Base-by-base conservation (phyloP, 2,888 invertebrate species). In the Sussaba pulchella region DNA sequence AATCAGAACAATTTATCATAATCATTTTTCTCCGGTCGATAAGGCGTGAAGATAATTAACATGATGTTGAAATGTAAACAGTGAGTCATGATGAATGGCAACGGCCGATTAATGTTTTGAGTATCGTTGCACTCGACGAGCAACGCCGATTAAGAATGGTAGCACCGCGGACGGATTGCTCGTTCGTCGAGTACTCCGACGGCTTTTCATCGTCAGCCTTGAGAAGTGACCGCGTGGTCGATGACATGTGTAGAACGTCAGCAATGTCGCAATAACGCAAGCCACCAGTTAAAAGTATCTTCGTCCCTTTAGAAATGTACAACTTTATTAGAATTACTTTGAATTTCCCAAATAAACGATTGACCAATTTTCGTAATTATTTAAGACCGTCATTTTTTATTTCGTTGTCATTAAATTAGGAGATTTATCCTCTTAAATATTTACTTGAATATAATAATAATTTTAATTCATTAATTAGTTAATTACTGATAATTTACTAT, bases 161-260 rank as follows among this genome's bases (percentile, higher is more conserved):
- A 54, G 26, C n/a, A 26, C n/a, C 52, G 26, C 26, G 1, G 6
- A 31, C 2, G 6, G 31, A 6, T 36, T n/a, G n/a, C n/a, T 70
- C 36, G 50, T 57, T 67, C 24, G 14, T 45, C 47, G 69, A 69
- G 43, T 67, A 41, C 57, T 63, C 78, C 67, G 54, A 69, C 54
- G 47, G 41, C 45, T 66, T 26, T 39, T 66, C 47, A 31, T 47
- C 19, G 19, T 41, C 52, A 77, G 69, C 73, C 77, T 81, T 77
- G 81, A 64, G 69, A 31, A 81, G 69, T 36, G 76, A 69, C 47
- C 14, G 31, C 24, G 17, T 36, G 17, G 21, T 54, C 69, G 50
- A 36, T 54, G 67, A 69, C 54, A 41, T 24, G 69, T 14, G 69
- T 14, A 9, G n/a, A 63, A 69, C 50, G 63, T 63, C 57, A 36